Evolutionary conservation across 1,140 invertebrate genomes (phyloP).

Genomic region (Pseudomyrmex dendroicus): DNA sequence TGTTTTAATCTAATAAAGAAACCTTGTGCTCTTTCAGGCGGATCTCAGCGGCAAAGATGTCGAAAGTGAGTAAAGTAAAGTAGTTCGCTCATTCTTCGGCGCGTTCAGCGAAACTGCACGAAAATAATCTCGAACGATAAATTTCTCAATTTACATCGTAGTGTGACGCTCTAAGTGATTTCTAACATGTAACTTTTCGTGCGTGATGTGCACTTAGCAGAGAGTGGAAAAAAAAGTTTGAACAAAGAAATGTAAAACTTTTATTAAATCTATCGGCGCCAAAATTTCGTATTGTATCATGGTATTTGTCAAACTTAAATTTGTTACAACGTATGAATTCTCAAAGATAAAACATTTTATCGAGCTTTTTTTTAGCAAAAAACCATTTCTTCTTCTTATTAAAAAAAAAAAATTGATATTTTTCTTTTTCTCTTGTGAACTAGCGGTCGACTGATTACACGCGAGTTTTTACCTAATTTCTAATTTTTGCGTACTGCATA

Average conservation of each 20-base stretch:
- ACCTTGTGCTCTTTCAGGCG: constrained; percentile 86
- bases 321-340: neutral
- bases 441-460: neutral
- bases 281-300: neutral
- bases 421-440: neutral
- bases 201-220: neutral
- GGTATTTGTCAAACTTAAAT: neutral
- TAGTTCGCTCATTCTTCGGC: neutral
- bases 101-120: neutral
- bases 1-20: neutral
- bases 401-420: no score
- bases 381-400: neutral
- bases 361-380: neutral
- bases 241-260: neutral
- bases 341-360: no score
- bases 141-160: neutral
- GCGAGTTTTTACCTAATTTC: neutral
- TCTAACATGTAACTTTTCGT: neutral
- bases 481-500: neutral
- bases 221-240: constrained; percentile 16
- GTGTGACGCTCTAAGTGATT: constrained; percentile 26
- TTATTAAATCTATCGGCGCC: neutral
- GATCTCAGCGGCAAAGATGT: constrained; percentile 90
- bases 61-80: constrained; percentile 88
- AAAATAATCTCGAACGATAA: constrained; percentile 2